These are phyloP conservation scores for Dryomyza anilis DNA, from an alignment of 2,888 invertebrate species.

Conservation along the genomic window DNA sequence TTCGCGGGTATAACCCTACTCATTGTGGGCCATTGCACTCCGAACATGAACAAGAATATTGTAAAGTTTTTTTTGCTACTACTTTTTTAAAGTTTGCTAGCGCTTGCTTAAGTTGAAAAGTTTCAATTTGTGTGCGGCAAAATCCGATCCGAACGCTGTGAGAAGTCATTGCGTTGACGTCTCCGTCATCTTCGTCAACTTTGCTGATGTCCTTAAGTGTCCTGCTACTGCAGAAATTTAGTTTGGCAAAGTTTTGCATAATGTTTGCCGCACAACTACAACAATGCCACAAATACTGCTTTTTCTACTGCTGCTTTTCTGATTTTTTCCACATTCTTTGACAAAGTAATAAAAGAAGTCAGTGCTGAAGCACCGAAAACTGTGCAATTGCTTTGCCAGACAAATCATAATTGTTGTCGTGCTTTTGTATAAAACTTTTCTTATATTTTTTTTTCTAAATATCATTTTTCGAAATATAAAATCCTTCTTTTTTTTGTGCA, in stretches of 20 bases:
- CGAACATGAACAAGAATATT: not conserved
- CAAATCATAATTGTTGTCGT: not conserved
- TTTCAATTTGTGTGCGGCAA: not conserved
- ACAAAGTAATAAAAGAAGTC: not conserved
- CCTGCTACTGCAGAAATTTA: constrained; percentile 9
- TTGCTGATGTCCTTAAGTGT: constrained; percentile 7
- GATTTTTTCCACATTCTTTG: not conserved
- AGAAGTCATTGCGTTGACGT: constrained; percentile 12
- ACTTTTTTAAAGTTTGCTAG: not conserved
- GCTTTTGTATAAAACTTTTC: no score
- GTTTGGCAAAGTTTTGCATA: constrained; percentile 12
- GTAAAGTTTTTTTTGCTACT: not conserved
- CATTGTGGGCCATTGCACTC: no score
- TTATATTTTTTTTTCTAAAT: no score
- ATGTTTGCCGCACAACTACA: no score
- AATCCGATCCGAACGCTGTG: not conserved
- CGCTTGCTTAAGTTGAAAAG: constrained; percentile 16
- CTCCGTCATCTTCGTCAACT: not conserved
- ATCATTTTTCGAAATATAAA: no score
- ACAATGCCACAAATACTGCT: no score
- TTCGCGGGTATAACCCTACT: no score
- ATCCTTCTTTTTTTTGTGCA: no score
- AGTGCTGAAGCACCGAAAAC: not conserved
- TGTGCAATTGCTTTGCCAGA: no score
- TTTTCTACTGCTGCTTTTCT: not conserved